Evolutionary conservation across 2,888 invertebrate genomes (phyloP).

Genomic region (Syritta pipiens): DNA sequence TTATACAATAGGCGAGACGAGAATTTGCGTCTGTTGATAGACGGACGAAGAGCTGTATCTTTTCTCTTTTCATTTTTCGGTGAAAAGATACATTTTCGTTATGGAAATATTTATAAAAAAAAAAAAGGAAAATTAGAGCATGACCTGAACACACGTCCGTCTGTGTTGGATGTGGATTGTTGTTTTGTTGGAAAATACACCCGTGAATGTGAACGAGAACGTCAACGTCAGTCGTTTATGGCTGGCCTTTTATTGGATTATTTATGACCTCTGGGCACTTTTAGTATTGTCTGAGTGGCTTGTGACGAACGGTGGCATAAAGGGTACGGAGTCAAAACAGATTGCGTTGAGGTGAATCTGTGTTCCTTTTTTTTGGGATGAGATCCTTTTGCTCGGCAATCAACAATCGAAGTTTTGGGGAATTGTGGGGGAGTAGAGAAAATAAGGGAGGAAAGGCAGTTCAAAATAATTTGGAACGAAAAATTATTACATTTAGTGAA

Average conservation of each 20-base stretch:
- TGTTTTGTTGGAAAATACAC: constrained; percentile 2
- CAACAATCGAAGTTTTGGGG: too few species aligned
- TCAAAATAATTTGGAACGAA: too few species aligned
- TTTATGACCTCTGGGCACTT: constrained; percentile 49
- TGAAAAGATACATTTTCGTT: constrained; percentile 38
- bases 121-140: constrained; percentile 65
- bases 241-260: too few species aligned
- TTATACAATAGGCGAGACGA: constrained; percentile 45
- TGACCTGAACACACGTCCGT: constrained; percentile 61
- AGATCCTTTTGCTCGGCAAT: too few species aligned
- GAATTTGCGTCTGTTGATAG: constrained; percentile 35
- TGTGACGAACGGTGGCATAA: constrained; percentile 34
- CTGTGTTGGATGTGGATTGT: constrained; percentile 22
- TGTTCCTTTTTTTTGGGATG: too few species aligned
- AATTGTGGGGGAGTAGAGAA: too few species aligned
- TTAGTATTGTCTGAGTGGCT: constrained; percentile 14
- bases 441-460: too few species aligned
- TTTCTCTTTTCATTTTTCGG: neutral
- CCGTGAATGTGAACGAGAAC: neutral
- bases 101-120: constrained; percentile 58
- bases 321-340: constrained; percentile 26
- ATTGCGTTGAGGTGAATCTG: neutral
- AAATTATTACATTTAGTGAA: too few species aligned
- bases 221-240: neutral
- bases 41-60: constrained; percentile 10